These are phyloP conservation scores for Aphaenogaster rudis DNA, from an alignment of 1,140 invertebrate species.

Conservation along the genomic window DNA sequence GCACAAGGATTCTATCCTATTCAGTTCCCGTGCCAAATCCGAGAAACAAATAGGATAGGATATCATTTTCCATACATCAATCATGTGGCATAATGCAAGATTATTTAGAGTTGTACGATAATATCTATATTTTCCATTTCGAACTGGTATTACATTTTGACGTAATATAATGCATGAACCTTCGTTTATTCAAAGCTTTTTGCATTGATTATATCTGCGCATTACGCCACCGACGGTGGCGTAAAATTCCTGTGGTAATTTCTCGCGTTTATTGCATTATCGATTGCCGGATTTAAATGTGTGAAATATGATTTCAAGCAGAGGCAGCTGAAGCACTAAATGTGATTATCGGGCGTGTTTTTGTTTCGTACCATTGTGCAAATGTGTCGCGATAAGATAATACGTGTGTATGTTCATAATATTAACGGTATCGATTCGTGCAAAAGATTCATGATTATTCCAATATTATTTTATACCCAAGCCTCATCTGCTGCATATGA, in stretches of 20 bases:
- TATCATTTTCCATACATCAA: conserved; percentile 19
- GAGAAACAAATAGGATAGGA: conserved; percentile 1
- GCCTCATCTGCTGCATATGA: conserved; percentile 9
- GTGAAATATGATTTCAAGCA: conserved; percentile 75
- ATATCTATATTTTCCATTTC: conserved; percentile 35
- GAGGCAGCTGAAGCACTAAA: conserved; percentile 66
- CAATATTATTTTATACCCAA: conserved; percentile 43
- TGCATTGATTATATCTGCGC: conserved; percentile 51
- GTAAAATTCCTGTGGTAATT: conserved; percentile 76
- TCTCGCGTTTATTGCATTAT: conserved; percentile 74
- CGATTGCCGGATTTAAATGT: conserved; percentile 74
- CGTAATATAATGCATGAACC: conserved; percentile 21
- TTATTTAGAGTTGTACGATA: conserved; percentile 23
- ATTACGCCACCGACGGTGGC: conserved; percentile 41
- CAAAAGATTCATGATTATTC: conserved; percentile 45
- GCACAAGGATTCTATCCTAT: conserved; percentile 7
- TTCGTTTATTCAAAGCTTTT: conserved; percentile 65
- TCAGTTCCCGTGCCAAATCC: conserved; percentile 7
- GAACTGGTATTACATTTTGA: neutral
- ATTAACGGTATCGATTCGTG: conserved; percentile 63
- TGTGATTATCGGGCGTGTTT: conserved; percentile 73
- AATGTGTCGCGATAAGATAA: conserved; percentile 71
- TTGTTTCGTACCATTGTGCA: conserved; percentile 68
- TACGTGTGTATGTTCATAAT: conserved; percentile 35
- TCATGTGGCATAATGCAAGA: neutral